These are phyloP conservation scores for Anthoscopus minutus DNA, from an alignment of 2,113 vertebrate species.

Conservation along the genomic window DNA sequence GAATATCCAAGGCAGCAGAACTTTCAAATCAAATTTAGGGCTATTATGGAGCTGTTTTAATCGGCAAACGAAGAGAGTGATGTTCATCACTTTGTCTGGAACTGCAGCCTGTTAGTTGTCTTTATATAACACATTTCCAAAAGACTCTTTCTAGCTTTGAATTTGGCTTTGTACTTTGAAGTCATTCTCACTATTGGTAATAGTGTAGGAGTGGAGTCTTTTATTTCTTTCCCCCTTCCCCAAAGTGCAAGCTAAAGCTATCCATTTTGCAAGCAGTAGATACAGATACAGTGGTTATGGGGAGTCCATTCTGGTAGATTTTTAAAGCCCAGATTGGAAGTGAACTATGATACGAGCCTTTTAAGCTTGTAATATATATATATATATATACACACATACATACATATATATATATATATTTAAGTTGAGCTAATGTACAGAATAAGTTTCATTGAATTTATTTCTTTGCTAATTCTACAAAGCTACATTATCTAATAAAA, in stretches of 20 bases:
- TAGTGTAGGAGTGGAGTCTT: not conserved
- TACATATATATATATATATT: conserved; percentile 28
- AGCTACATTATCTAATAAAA: conserved; percentile 62
- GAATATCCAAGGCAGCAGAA: not conserved
- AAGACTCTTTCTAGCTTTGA: not conserved
- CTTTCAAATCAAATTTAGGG: not conserved
- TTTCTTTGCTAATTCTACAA: conserved; percentile 65
- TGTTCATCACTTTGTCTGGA: not conserved
- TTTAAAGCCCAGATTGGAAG: conserved; percentile 65
- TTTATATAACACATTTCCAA: not conserved
- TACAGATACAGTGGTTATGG: not conserved
- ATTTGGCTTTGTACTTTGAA: conserved; percentile 1
- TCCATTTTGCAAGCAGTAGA: not conserved
- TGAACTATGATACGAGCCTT: conserved; percentile 66
- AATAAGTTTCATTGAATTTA: conserved; percentile 60
- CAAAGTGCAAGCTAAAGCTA: not conserved
- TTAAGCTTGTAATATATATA: conserved; percentile 64
- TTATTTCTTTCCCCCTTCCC: not conserved
- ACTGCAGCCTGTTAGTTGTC: not conserved
- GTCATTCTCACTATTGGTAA: not conserved
- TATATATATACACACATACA: not conserved
- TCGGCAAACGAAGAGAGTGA: not conserved
- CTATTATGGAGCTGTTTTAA: not conserved
- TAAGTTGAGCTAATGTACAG: conserved; percentile 73
- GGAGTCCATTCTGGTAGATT: conserved; percentile 39